Base-by-base conservation (phyloP, 1,140 invertebrate species). In the Rhagoletis zephyria region DNA sequence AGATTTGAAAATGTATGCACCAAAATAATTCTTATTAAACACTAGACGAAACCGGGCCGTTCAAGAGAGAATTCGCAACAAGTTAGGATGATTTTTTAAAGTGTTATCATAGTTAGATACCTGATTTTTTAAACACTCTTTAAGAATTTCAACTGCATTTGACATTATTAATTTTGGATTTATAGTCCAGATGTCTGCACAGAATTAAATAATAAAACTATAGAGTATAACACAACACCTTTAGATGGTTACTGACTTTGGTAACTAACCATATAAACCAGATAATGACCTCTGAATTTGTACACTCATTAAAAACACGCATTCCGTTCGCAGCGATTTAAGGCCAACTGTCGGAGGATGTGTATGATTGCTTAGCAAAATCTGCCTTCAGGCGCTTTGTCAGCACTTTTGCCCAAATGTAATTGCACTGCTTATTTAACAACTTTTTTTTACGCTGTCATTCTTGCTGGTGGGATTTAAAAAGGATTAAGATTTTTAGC, bases 401-500 rank as follows among this genome's bases (percentile, higher is more conserved):
- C 48, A 81, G 16, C 9, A 30, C 48, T 48, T 81, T 81, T 81
- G 30, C 5, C 19, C n/a, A 56, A 19, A 56, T 81, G 48, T 81
- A 81, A 81, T 81, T 48, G 48, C 19, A 9, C 51, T 16, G 16
- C n/a, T 81, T 56, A n/a, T 48, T n/a, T 19, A 19, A 56, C 7
- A 7, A 19, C 42, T 48, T 6, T 81, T 81, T 81, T 59, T 81
- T 81, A 30, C 10, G 48, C 16, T 19, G 59, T 81, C 4, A 56
- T n/a, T 81, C 42, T 30, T 12, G 5, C 74, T 81, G 74, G 16
- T 81, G 19, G 48, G 74, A 56, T 81, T 56, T 74, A 30, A 56
- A 81, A 81, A 81, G 74, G 74, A 81, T 81, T 81, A 81, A 7
- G 48, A 48, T 74, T 74, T 74, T 45, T 48, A 74, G 70, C 56